Base-by-base conservation (phyloP, 2,888 invertebrate genomes). In the Heliconius aoede region DNA sequence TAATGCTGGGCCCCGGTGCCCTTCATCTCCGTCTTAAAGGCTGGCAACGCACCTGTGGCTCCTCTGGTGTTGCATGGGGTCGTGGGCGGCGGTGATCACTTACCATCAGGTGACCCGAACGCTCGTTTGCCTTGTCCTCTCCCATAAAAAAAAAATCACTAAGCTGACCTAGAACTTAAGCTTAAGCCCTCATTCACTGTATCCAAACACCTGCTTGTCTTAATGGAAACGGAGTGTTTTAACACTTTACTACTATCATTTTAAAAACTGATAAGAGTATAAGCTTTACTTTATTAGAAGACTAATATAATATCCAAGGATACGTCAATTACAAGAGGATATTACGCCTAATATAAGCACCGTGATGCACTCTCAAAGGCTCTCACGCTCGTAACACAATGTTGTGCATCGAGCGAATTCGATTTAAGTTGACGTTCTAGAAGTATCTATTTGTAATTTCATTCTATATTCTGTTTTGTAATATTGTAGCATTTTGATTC, bases 301-400 rank as follows among this genome's bases (percentile, higher is more conserved):
- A 60, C 60, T 72, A 72, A 72, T 72, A 40, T 60, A 46, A 46
- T 46, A 72, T 72, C 36, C 72, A 60, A 30, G 61, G 60, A 36
- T 60, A n/a, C 60, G 36, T 36, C 62, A 68, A 77, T 77, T 69
- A 74, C n/a, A 36, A 32, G 30, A 61, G 26, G 64, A 18, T 71
- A 76, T 69, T 74, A 55, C 71, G 51, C 58, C 61, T 65, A 46
- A 46, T 46, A 46, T 46, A 55, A 72, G 77, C 61, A 61, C 40
- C 62, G 75, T 75, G 73, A 78, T 78, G 72, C 62, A 73, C 51
- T 58, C 73, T 69, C 64, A 74, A 67, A 75, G 68, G 72, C 62
- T 75, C 28, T 75, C 68, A 74, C 72, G 60, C 76, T 77, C 71
- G n/a, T 78, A 78, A 75, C 72, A 67, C 71, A 72, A 72, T 75